Evolutionary conservation across 2,113 vertebrate species (phyloP), one percentile per base, ranked within the genome.

Genomic region (Datnioides undecimradiatus): DNA sequence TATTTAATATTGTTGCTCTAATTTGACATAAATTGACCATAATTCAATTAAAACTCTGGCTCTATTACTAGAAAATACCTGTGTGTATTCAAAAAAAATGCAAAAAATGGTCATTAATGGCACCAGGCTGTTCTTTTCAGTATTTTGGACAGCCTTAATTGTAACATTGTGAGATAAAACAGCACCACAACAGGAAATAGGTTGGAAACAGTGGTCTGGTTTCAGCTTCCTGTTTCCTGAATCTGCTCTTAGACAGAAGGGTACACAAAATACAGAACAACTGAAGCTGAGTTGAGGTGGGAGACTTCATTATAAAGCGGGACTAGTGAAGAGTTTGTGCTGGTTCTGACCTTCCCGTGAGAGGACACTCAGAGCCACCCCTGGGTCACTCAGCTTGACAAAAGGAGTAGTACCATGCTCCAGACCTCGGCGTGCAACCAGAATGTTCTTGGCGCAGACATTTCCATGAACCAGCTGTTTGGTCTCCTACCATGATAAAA

Each of bases 341-440:
- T 29, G 29, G 21, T 55, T 52, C 36, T 0, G 27, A 98, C 97
- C 98, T 93, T 97, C 96, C 31, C 93, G 92, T 55, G 96, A 95
- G 5, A 99, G 97, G 16, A 94, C 95, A 0, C 90, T 84, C n/a
- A 97, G 89, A 45, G 95, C 89, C 36, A 99, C 94, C 0, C 98
- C 97, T 0, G 97, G 97, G 55, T 99, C 97, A 0, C 98, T 98
- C 83, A 99, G 94, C 90, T 99, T 99, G 67, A 97, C 91, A 0
- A 98, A 98, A 4, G 98, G 98, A 63, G 88, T 84, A 0, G 92
- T 92, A 6, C 93, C 94, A 0, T 93, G 92, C 0, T 95, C 95
- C 49, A 98, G 87, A 31, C 98, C 98, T 0, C 64, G 92, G 43
- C 96, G 86, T 4, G 94, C 97, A 85, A 99, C 92, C 51, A 99